A percentile compares a stretch with the other conserved stretches of the same genome.
Conservation (phyloP, 2,888 invertebrate species). For the Diploptera punctata region DNA sequence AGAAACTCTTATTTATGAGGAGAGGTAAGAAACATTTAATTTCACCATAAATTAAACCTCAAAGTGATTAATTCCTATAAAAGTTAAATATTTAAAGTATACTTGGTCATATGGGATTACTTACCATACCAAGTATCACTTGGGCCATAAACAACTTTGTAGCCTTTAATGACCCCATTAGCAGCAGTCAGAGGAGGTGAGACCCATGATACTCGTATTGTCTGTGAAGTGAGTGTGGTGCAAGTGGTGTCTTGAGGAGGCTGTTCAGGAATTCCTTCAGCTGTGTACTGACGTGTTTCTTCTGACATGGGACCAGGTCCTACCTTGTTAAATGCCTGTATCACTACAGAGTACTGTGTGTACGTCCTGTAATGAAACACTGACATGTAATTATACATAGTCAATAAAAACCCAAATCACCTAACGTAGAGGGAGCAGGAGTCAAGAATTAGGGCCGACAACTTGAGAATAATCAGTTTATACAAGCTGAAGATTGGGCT, state of each 20-base stretch:
- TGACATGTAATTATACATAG: no score
- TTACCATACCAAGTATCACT: constrained; percentile 92
- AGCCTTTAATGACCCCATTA: constrained; percentile 94
- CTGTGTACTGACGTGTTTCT: constrained; percentile 89
- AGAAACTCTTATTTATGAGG: no score
- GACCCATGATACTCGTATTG: constrained; percentile 93
- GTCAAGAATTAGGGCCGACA: no score
- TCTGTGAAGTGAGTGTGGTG: constrained; percentile 92
- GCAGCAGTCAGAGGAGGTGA: constrained; percentile 91
- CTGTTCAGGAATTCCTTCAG: constrained; percentile 92
- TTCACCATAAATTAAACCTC: no score
- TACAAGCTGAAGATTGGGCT: no score
- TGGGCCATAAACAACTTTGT: constrained; percentile 92
- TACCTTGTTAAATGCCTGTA: constrained; percentile 93
- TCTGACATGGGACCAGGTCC: constrained; percentile 92
- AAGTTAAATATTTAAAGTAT: no score
- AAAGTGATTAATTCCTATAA: no score
- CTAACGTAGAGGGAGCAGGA: no score
- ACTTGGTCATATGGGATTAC: no score
- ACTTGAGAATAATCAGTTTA: no score
- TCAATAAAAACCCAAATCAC: no score
- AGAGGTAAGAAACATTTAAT: no score
- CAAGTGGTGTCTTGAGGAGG: constrained; percentile 92
- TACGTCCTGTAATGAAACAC: constrained; percentile 71
- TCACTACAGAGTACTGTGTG: constrained; percentile 94